Base-by-base conservation (phyloP, 2,888 invertebrate species). In the Philonicus albiceps region DNA sequence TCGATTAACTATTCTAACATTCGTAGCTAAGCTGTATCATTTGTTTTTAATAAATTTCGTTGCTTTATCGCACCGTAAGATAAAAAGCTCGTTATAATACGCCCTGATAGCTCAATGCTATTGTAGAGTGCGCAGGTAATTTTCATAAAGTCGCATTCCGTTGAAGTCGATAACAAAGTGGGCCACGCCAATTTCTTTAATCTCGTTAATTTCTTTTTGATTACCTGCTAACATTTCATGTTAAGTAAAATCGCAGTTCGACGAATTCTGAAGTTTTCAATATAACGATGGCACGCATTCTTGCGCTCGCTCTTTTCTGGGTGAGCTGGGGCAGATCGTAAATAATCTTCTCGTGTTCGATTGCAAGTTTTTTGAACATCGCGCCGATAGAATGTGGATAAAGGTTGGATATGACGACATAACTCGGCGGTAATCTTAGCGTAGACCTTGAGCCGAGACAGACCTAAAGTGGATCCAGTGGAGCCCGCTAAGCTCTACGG, bases 121-220 rank as follows among this genome's bases (percentile, higher is more conserved):
- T 7, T 55, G 55, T 19, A 19, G 19, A 3, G 19, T 55, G 19
- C 55, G 19, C 22, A 3, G 1, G 49, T 49, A 49, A 53, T n/a
- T 13, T 43, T 43, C 8, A 7, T n/a, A 64, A 7, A 64, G 13
- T 64, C 64, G 22, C 22, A 27, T 22, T 19, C 27, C 19, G 22
- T 7, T 1, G 7, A 22, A 64, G 22, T 22, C 27, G 19, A 53
- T 19, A 8, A 19, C 19, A 19, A 53, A 53, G 53, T 78, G 40
- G 43, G 13, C 22, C 76, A 40, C 76, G 76, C 76, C 22, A 53
- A 49, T 78, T 43, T 76, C 34, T 40, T 76, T 76, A 76, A 76
- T 76, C 78, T 78, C 53, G 30, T 78, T 78, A 78, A 78, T 78
- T 78, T 53, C 49, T 43, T 78, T 78, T 78, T 27, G 78, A 78